A percentile compares a stretch with the other conserved stretches of the same genome.
These are phyloP conservation scores for Zoanthus solanderi DNA, from an alignment of 92 coral and sea anemone genomes.

Conservation along the genomic window DNA sequence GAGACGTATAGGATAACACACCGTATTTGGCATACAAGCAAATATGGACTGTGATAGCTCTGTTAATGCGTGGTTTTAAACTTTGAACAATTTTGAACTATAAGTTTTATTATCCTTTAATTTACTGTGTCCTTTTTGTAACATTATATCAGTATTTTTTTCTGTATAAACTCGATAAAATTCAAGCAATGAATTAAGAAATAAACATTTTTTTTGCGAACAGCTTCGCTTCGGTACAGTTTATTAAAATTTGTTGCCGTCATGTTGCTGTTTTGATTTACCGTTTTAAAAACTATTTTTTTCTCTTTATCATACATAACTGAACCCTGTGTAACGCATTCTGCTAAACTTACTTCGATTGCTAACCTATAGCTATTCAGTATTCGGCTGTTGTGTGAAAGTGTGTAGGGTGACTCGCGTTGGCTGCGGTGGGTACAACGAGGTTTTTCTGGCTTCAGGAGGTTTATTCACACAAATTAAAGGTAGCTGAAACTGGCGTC, in stretches of 20 bases:
- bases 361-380: neutral
- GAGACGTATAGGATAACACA: neutral
- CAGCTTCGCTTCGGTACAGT: too few relatives aligned
- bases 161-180: neutral
- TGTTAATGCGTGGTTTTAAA: neutral
- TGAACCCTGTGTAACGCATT: neutral
- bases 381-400: too few relatives aligned
- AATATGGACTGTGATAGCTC: conserved; percentile 4
- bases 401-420: too few relatives aligned
- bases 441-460: too few relatives aligned
- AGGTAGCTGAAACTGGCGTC: too few relatives aligned
- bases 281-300: neutral
- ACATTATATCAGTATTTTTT: neutral
- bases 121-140: neutral
- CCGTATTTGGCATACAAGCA: conserved; percentile 7
- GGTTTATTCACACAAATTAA: too few relatives aligned
- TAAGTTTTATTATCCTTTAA: neutral
- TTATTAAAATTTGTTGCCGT: neutral
- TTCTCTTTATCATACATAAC: neutral
- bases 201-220: neutral
- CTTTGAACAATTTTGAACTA: neutral
- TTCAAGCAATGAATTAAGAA: neutral
- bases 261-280: neutral
- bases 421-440: too few relatives aligned
- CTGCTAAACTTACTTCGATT: neutral